Evolutionary conservation across 2,113 vertebrate genomes (phyloP), one percentile per base, ranked within the genome.

Genomic region (Heterotis niloticus): DNA sequence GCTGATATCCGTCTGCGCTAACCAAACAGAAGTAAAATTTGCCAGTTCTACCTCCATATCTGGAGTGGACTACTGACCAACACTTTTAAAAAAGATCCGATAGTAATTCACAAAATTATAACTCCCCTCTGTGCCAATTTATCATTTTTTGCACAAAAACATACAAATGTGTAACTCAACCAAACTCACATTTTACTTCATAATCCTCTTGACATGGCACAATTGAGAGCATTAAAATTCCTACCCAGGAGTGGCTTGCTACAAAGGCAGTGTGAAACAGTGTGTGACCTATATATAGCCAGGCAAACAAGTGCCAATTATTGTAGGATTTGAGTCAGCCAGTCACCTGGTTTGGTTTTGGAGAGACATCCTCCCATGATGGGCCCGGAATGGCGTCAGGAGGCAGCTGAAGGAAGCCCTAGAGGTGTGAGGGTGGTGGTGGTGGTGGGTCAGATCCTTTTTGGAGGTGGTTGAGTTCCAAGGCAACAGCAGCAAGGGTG

Each of bases 291-390:
- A 84, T 82, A 81, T 84, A 81, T 85, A 68, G 64, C 34, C 59
- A 18, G 79, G 71, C 64, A 66, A 81, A 79, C 73, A 79, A 82
- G 81, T 81, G 79, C 70, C 81, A 79, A 81, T 79, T 78, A 81
- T 83, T 82, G 75, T 16, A 70, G 83, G 23, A 70, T 80, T 18
- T 83, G 70, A 66, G 75, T 79, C 29, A 74, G 81, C 51, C 62
- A 34, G 75, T 93, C 90, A 96, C 97, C 97, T 98, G 96, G 94
- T 88, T 99, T 99, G 87, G 96, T 94, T 91, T 98, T 98, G 89
- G 97, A 98, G 94, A 98, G 96, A 90, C 98, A 99, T 93, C 97
- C 94, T 88, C 98, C 98, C 98, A 98, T 99, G 92, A 85, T 91
- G 92, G 83, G 88, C 86, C 84, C 82, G 80, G 84, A 82, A 79